Evolutionary conservation across 2,113 vertebrate genomes (phyloP), one percentile per base, ranked within the genome.

Genomic region (Oophaga pumilio): DNA sequence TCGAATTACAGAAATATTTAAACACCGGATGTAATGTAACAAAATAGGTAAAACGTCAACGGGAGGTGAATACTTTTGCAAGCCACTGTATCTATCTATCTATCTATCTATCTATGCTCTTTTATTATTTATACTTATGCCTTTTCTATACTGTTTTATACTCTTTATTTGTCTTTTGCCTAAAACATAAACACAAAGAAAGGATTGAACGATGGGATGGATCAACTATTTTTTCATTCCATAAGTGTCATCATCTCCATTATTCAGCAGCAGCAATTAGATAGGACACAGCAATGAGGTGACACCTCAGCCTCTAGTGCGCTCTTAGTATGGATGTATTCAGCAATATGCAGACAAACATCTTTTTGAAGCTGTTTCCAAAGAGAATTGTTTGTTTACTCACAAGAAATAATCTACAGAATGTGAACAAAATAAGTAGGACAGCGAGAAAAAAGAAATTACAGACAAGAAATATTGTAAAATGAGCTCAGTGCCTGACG

Each of bases 311-410:
- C 15, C 20, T 33, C 15, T 6, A 28, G 15, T 2, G n/a, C 26
- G 26, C 57, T 82, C 33, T 82, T 82, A 82, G 64, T 82, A 82
- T 82, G 79, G 59, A 82, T 82, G 13, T 81, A 81, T 81, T 81
- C 78, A 81, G 74, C 49, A 53, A 77, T 60, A 64, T 43, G 33
- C 78, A 60, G 52, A 24, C 76, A 81, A 62, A 81, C 56, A 60
- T 81, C 26, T 81, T 43, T 82, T 82, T 82, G 79, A 82, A 64
- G 79, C 57, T 14, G 53, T 64, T 64, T 82, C 79, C 79, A 64
- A 82, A 64, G 59, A 82, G 79, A 82, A 82, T 64, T 82, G 64
- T 82, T 49, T 50, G 79, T 82, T 82, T 82, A 49, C 59, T 82
- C 78, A 43, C 28, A 60, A 62, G 24, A 62, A 81, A 81, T 33